Base-by-base conservation (phyloP, 2,888 invertebrate genomes). In the Cenopis cana region DNA sequence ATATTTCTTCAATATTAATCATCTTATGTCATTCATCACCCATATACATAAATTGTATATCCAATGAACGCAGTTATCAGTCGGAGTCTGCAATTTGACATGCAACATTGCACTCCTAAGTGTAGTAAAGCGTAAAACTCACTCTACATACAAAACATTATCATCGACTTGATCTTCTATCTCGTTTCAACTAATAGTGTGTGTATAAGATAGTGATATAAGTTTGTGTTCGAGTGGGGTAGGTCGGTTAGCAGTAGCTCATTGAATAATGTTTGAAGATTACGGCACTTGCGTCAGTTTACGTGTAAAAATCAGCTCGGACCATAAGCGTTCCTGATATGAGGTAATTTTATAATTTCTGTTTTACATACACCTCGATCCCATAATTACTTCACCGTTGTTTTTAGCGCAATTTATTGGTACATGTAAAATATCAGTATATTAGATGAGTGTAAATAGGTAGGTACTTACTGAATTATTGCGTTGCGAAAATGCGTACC, bases 211-310 rank as follows among this genome's bases (percentile, higher is more conserved):
- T 6, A 36, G 60, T 54, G 12, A 55, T 36, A 70, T 10, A 12
- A 9, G 38, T 18, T 14, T 18, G 0, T 24, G 18, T n/a, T 46
- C 10, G 54, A 38, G n/a, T 41, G 5, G 17, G 11, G 38, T 20
- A n/a, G 5, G 41, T 50, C 6, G 29, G 18, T 50, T 41, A 24
- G 56, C 62, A 57, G 65, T 75, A 66, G 54, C 20, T 20, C 18
- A 75, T 79, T 76, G 72, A 76, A 76, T 79, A 80, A 78, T 75
- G 70, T 73, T 75, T 41, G 73, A 75, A 68, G 66, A 74, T 65
- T 66, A 65, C 69, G 18, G 59, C 59, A 69, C 72, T 74, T 74
- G 69, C 72, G 59, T 72, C 79, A 79, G 74, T 74, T 76, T 64
- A 72, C 68, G 75, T 65, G 73, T 71, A 73, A 77, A 77, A 78